phyloP scores from a whole-genome alignment of 2,797 vertebrate species.

The Miichthys miiuy region DNA sequence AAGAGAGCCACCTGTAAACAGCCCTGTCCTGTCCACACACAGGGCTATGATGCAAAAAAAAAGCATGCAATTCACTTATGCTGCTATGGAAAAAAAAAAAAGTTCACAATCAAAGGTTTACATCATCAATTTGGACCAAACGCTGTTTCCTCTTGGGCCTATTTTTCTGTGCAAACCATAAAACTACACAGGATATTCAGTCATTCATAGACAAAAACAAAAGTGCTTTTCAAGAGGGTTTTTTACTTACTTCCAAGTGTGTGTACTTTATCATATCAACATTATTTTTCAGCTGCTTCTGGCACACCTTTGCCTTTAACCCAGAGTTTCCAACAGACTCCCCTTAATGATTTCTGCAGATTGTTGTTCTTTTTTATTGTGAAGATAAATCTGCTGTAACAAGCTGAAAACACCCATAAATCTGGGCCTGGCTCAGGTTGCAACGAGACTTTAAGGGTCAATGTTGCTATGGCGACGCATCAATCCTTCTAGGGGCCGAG shows the following conservation, averaged over 20 bases:
- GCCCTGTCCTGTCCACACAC: not conserved
- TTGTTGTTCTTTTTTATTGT: constrained; percentile 90
- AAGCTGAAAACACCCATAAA: constrained; percentile 90
- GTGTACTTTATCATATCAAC: constrained; percentile 64
- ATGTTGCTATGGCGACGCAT: constrained; percentile 79
- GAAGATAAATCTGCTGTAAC: constrained; percentile 91
- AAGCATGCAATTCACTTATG: not conserved
- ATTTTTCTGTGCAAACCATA: constrained; percentile 22
- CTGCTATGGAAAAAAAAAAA: not conserved
- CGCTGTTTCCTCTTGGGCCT: constrained; percentile 22
- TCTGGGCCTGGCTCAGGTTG: constrained; percentile 80
- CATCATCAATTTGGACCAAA: constrained; percentile 21
- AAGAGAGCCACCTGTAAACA: constrained; percentile 22
- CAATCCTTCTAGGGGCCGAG: constrained; percentile 71
- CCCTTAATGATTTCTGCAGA: constrained; percentile 88
- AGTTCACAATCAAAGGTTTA: constrained; percentile 28
- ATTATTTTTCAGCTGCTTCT: constrained; percentile 50
- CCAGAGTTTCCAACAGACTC: constrained; percentile 65
- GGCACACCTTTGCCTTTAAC: constrained; percentile 55
- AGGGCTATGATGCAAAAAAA: constrained; percentile 4
- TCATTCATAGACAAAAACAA: constrained; percentile 32
- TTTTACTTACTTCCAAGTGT: constrained; percentile 36
- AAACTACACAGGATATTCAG: constrained; percentile 33
- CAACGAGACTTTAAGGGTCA: constrained; percentile 82
- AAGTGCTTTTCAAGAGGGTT: constrained; percentile 33